Percentiles rank a stretch among this genome's conserved stretches.
Conservation (phyloP, 1,140 invertebrate genomes). For the Apis florea region DNA sequence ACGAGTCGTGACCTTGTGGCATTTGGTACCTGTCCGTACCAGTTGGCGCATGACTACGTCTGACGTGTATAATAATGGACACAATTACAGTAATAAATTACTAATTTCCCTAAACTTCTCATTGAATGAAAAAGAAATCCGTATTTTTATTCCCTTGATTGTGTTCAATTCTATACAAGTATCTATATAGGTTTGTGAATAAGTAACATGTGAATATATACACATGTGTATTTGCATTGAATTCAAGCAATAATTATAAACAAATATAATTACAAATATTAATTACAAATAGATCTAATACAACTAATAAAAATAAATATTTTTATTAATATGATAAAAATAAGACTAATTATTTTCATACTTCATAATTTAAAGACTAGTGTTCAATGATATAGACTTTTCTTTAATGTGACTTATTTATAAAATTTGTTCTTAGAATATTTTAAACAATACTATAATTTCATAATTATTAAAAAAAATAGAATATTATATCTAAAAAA, state of each 20-base stretch:
- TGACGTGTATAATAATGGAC: constrained; percentile 27
- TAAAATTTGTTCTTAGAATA: constrained; percentile 5
- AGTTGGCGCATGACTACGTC: constrained; percentile 68
- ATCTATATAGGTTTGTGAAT: no score
- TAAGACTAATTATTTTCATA: constrained; percentile 11
- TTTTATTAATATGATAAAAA: constrained; percentile 17
- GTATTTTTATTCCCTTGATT: background rate
- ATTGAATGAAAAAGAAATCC: background rate
- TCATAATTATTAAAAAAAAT: background rate
- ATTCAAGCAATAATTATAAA: background rate
- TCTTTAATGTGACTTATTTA: background rate
- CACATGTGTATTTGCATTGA: background rate
- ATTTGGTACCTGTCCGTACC: constrained; percentile 79
- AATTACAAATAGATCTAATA: background rate
- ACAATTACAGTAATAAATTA: constrained; percentile 1
- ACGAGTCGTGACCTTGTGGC: constrained; percentile 78
- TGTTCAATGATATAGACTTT: constrained; percentile 14
- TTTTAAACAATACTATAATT: background rate
- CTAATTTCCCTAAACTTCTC: background rate
- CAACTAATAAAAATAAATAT: constrained; percentile 13
- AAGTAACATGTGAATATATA: background rate
- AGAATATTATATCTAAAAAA: background rate
- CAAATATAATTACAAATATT: background rate
- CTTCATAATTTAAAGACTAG: background rate
- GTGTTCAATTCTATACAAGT: background rate